phyloP scores from a whole-genome alignment of 1,140 invertebrate species.

The Phenacoccus solenopsis region DNA sequence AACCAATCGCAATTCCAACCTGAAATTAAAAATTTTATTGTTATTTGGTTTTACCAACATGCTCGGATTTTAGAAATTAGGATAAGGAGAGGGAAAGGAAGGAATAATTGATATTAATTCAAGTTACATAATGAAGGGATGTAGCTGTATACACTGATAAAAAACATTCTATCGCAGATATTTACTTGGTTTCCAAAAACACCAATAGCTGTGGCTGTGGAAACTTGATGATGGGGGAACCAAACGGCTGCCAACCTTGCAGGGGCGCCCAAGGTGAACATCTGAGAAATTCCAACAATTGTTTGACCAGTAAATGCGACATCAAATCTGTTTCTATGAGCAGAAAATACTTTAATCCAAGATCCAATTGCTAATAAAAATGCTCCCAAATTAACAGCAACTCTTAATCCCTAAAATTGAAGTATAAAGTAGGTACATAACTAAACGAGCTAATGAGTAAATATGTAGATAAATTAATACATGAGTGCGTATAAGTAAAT shows the following conservation, averaged over 20 bases:
- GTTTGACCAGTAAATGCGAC: slow-evolving; percentile 47
- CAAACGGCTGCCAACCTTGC: slow-evolving; percentile 50
- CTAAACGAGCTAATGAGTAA: not conserved
- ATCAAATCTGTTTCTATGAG: slow-evolving; percentile 37
- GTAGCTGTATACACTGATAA: too few species aligned
- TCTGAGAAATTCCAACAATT: slow-evolving; percentile 46
- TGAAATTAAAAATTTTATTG: slow-evolving; percentile 27
- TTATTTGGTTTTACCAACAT: not conserved
- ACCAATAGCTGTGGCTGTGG: slow-evolving; percentile 50
- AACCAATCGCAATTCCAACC: slow-evolving; percentile 50
- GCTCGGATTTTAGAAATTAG: too few species aligned
- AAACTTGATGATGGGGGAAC: slow-evolving; percentile 50
- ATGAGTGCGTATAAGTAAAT: not conserved
- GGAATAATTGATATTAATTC: too few species aligned
- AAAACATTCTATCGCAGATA: too few species aligned
- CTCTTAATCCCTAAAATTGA: slow-evolving; percentile 39
- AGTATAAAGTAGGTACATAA: too few species aligned
- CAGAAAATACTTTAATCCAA: slow-evolving; percentile 46
- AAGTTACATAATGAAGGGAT: too few species aligned
- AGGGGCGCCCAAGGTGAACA: slow-evolving; percentile 52
- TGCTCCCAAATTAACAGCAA: slow-evolving; percentile 43
- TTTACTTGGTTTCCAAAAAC: slow-evolving; percentile 62
- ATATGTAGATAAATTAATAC: not conserved
- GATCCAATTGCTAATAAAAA: slow-evolving; percentile 47
- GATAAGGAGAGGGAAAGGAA: too few species aligned